Conservation (phyloP, 2,797 vertebrate genomes). For the Buphagus erythrorhynchus region DNA sequence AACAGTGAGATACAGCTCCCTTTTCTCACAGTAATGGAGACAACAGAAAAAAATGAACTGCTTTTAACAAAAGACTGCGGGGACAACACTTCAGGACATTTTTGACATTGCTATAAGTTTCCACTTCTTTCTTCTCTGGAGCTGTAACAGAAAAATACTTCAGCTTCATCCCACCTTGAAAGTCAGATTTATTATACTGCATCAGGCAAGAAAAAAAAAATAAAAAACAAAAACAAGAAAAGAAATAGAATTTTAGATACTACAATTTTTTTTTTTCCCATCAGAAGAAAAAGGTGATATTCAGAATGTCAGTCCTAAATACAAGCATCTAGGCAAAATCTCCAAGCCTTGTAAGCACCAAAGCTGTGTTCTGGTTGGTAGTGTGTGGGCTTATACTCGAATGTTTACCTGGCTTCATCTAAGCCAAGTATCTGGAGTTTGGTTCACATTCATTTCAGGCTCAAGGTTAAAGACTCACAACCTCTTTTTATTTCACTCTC, state of each 20-base stretch:
- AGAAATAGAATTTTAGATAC: conserved; percentile 49
- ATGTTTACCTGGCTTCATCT: conserved; percentile 94
- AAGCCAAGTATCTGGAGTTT: conserved; percentile 87
- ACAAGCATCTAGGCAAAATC: conserved; percentile 45
- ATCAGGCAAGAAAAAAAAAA: conserved; percentile 34
- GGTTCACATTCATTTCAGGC: conserved; percentile 92
- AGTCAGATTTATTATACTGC: conserved; percentile 65
- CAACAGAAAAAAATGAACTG: conserved; percentile 80
- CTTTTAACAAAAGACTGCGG: conserved; percentile 78
- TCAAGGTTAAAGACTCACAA: conserved; percentile 97
- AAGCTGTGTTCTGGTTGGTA: conserved; percentile 49
- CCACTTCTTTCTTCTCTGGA: conserved; percentile 81
- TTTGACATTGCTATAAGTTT: conserved; percentile 81
- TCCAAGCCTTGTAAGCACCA: conserved; percentile 35
- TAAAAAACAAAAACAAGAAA: neutral
- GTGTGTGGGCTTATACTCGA: conserved; percentile 89
- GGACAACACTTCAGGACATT: conserved; percentile 81
- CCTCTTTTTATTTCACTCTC: conserved; percentile 99
- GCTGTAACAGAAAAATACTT: conserved; percentile 83
- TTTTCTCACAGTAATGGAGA: conserved; percentile 82
- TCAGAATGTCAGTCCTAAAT: conserved; percentile 19
- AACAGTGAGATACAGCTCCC: conserved; percentile 79
- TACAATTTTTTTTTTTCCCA: neutral
- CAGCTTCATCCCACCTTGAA: conserved; percentile 71
- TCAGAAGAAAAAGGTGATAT: conserved; percentile 43